Evolutionary conservation across 2,797 vertebrate genomes (phyloP).

Genomic region (Monodelphis domestica): DNA sequence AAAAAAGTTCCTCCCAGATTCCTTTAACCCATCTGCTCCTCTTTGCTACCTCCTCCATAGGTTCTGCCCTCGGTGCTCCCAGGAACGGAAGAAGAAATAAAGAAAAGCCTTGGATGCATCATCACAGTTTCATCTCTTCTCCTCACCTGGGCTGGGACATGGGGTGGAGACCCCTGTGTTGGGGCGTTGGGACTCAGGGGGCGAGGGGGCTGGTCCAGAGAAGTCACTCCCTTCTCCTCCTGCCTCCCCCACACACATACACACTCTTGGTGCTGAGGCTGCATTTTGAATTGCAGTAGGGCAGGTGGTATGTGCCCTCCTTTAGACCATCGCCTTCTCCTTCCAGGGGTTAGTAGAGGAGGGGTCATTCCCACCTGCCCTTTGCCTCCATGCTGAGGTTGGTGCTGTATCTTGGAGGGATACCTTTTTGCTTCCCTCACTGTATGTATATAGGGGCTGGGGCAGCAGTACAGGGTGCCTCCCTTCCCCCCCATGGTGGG

Average conservation of each 20-base stretch:
- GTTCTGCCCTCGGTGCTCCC: conserved; percentile 90
- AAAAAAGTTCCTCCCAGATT: not conserved
- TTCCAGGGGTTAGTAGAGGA: conserved; percentile 37
- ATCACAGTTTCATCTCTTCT: conserved; percentile 73
- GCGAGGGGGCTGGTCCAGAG: conserved; percentile 27
- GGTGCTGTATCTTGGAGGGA: conserved; percentile 76
- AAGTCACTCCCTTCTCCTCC: conserved; percentile 32
- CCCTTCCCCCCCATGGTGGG: not conserved
- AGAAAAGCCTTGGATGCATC: conserved; percentile 72
- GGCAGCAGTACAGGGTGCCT: conserved; percentile 43
- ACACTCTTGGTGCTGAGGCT: conserved; percentile 70
- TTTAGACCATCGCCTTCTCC: conserved; percentile 14
- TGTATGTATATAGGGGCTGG: conserved; percentile 69
- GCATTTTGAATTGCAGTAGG: conserved; percentile 51
- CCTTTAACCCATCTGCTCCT: not conserved
- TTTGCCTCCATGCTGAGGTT: conserved; percentile 74
- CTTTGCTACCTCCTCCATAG: conserved; percentile 64
- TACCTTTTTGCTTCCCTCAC: conserved; percentile 49
- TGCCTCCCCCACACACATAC: not conserved
- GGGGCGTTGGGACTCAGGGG: conserved; percentile 48
- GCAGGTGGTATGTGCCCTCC: conserved; percentile 55
- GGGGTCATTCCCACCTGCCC: conserved; percentile 55
- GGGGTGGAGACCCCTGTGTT: conserved; percentile 63
- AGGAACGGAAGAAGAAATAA: conserved; percentile 91
- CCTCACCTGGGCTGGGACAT: conserved; percentile 48